Conservation (phyloP, 2,113 vertebrate species). For the Malurus alboscapulatus region DNA sequence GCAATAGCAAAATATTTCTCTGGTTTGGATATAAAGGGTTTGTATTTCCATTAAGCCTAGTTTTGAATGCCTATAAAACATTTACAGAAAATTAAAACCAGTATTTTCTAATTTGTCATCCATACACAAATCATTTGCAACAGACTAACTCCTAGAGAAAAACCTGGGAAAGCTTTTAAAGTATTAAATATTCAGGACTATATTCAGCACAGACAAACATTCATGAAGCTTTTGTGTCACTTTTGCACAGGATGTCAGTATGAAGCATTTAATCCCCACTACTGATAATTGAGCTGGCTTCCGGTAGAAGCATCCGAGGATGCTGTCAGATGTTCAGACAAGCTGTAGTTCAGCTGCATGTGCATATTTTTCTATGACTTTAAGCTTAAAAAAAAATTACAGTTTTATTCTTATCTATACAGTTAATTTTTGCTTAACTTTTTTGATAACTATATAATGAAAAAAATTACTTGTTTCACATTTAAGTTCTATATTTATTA, state of each 20-base stretch:
- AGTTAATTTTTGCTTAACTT: background rate
- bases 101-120: background rate
- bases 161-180: background rate
- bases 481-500: background rate
- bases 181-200: background rate
- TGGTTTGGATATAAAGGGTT: background rate
- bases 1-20: constrained; percentile 11
- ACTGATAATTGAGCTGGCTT: background rate
- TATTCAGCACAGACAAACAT: background rate
- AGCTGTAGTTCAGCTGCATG: background rate
- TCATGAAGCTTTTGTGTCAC: background rate
- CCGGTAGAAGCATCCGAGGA: background rate
- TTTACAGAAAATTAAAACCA: background rate
- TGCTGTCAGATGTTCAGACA: background rate
- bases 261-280: background rate
- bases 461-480: background rate
- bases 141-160: background rate
- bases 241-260: background rate
- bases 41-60: background rate
- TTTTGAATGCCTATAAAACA: background rate
- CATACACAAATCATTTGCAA: background rate
- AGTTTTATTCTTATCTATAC: background rate
- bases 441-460: background rate
- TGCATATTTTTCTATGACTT: background rate
- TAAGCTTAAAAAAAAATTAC: background rate